Conservation (phyloP, 1,140 invertebrate species). For the Cydia amplana region DNA sequence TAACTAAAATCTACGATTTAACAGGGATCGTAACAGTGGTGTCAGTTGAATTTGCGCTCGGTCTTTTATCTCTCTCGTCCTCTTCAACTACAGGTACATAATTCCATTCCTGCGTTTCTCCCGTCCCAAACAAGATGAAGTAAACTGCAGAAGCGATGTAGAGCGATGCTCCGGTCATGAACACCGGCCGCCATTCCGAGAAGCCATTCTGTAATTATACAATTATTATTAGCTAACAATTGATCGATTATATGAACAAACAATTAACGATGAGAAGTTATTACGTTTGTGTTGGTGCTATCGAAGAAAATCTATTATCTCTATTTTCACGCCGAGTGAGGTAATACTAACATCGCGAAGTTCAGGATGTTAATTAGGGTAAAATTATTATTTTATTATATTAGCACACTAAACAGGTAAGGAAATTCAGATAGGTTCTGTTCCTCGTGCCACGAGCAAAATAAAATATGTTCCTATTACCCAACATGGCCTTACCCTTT, state of each 20-base stretch:
- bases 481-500: no score
- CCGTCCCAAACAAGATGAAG: slow-evolving; percentile 85
- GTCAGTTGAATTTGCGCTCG: slow-evolving; percentile 54
- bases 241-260: not conserved
- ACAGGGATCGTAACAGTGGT: slow-evolving; percentile 67
- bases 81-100: slow-evolving; percentile 53
- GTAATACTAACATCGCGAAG: no score
- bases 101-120: slow-evolving; percentile 85
- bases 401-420: no score
- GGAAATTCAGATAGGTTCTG: no score
- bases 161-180: slow-evolving; percentile 85
- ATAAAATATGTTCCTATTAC: no score
- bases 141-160: slow-evolving; percentile 85
- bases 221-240: slow-evolving; percentile 1
- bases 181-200: slow-evolving; percentile 88
- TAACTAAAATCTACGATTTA: slow-evolving; percentile 50
- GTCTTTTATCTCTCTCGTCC: slow-evolving; percentile 56
- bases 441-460: no score
- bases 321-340: not conserved
- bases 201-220: slow-evolving; percentile 83
- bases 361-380: no score
- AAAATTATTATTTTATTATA: no score
- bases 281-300: not conserved
- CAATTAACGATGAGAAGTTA: not conserved
- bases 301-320: not conserved